Percentiles rank a stretch among this genome's conserved stretches.
These are phyloP conservation scores for Lamprotornis superbus DNA, from an alignment of 2,113 vertebrate genomes.

Conservation along the genomic window DNA sequence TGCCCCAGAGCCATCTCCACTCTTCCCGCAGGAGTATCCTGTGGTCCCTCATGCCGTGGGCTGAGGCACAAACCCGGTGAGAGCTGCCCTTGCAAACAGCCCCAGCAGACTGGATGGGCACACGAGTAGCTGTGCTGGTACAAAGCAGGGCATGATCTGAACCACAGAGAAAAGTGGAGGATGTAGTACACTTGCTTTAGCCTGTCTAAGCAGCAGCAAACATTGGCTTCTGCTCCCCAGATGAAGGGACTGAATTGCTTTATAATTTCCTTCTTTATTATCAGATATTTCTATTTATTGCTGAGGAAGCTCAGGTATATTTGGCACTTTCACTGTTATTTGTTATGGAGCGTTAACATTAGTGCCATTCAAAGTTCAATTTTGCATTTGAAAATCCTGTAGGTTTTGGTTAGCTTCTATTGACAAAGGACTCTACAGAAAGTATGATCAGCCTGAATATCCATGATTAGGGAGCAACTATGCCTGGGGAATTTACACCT, in stretches of 20 bases:
- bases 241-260: not conserved
- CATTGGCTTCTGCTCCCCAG: not conserved
- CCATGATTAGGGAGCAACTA: not conserved
- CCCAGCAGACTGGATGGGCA: not conserved
- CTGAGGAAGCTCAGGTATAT: not conserved
- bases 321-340: not conserved
- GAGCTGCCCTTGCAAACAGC: not conserved
- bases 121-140: accelerated
- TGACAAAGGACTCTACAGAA: not conserved
- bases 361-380: not conserved
- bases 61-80: not conserved
- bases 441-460: not conserved
- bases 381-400: not conserved
- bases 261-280: not conserved
- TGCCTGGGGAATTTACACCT: not conserved
- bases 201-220: not conserved
- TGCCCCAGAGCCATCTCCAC: not conserved
- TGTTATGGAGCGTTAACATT: not conserved
- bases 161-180: not conserved
- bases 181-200: not conserved
- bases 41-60: not conserved
- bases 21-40: accelerated
- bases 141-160: not conserved
- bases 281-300: not conserved
- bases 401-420: not conserved